Evolutionary conservation across 2,113 vertebrate genomes (phyloP), one percentile per base, ranked within the genome.

Genomic region (Jacana jacana): DNA sequence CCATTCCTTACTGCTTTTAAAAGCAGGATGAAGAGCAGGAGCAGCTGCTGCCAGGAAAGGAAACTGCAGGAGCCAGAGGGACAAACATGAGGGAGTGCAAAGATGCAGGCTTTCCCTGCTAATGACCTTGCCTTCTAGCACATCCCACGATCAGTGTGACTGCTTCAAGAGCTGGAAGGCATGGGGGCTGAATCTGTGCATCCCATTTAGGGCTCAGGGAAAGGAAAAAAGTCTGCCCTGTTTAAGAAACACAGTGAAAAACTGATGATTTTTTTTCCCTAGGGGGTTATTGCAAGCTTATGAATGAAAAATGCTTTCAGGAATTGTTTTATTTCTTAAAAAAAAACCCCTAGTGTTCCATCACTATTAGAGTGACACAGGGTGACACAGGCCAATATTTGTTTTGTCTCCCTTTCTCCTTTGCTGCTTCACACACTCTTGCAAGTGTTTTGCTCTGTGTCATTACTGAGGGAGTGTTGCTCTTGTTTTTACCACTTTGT

Each of bases 1-100:
- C 64, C 24, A n/a, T 27, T 93, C n/a, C 55, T 88, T 72, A n/a
- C 33, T 75, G 60, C 48, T 85, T 83, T 86, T 66, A 88, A 83
- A 79, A 68, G 46, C 10, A 24, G 55, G 42, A 24, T 54, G 42
- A 94, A 81, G 51, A 75, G 33, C 83, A 52, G 33, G 20, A 93
- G 65, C 76, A 78, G 86, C 76, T 95, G 84, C 83, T 91, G 77
- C 33, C 89, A 87, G 92, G 91, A 95, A 92, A 64, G 60, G 42
- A 81, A 88, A 51, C 77, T 84, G 69, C 63, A 81, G 93, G 89
- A 89, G 52, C 60, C 1, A 2, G 91, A 84, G 89, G 44, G 48
- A 92, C 33, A n/a, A 46, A 46, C 0, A 0, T 20, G 57, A 81
- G 42, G 60, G 37, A 94, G 27, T 42, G 60, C 37, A 70, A 82